These are phyloP conservation scores for Trachurus trachurus DNA, from an alignment of 2,797 vertebrate species.

Conservation along the genomic window DNA sequence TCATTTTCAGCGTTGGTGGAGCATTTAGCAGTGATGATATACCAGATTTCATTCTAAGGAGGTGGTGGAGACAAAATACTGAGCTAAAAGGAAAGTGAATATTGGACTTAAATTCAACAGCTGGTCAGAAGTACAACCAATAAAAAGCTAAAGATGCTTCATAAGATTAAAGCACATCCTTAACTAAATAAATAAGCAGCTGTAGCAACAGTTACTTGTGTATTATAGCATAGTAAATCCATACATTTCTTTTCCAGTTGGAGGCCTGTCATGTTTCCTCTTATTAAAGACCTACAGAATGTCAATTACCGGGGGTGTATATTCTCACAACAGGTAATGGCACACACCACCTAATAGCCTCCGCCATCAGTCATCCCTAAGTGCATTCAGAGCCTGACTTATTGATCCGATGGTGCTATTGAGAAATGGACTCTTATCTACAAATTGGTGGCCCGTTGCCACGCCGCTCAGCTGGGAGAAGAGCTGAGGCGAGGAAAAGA, in stretches of 20 bases:
- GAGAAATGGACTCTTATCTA: conserved; percentile 75
- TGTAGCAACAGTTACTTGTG: background rate
- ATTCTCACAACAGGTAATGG: conserved; percentile 68
- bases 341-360: conserved; percentile 54
- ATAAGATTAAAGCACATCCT: background rate
- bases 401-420: conserved; percentile 73
- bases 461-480: conserved; percentile 42
- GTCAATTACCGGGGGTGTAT: conserved; percentile 48
- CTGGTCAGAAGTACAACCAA: background rate
- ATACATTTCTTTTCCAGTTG: conserved; percentile 35
- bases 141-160: background rate
- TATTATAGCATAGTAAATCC: background rate
- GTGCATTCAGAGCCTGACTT: conserved; percentile 62
- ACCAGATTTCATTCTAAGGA: background rate
- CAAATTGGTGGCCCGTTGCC: conserved; percentile 72
- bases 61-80: background rate
- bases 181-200: no score
- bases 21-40: background rate
- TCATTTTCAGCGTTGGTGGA: background rate
- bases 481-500: conserved; percentile 66
- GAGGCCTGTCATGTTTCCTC: conserved; percentile 45
- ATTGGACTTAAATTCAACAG: background rate
- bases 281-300: conserved; percentile 49
- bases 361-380: conserved; percentile 69
- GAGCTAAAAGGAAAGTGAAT: background rate